Conservation (phyloP, 2,113 vertebrate genomes). For the Eolophus roseicapilla region DNA sequence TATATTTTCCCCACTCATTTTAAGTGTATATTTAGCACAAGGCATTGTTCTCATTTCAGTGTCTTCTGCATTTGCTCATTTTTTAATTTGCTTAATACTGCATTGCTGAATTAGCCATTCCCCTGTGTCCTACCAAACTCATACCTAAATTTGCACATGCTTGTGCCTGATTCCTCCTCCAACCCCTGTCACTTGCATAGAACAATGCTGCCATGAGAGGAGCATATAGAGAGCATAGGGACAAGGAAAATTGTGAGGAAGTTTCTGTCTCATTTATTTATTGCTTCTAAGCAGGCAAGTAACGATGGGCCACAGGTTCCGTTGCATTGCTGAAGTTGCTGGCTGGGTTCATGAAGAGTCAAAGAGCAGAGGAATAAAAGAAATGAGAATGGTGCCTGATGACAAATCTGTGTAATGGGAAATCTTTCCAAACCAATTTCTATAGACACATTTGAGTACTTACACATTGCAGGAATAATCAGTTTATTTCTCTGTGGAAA, state of each 20-base stretch:
- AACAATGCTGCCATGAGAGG: neutral
- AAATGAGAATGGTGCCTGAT: neutral
- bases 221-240: rapidly evolving
- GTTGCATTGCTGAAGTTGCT: neutral
- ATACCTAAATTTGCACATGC: neutral
- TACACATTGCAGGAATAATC: neutral
- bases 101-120: neutral
- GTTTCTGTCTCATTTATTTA: neutral
- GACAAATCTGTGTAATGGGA: neutral
- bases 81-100: neutral
- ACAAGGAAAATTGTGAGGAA: neutral
- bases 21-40: neutral
- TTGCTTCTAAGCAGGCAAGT: neutral
- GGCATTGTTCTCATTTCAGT: neutral
- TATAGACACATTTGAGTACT: neutral
- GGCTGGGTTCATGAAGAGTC: neutral
- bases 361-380: neutral
- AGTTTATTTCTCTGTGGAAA: neutral
- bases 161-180: neutral
- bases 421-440: neutral
- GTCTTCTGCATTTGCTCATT: neutral
- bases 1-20: neutral
- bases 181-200: neutral
- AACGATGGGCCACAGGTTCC: neutral
- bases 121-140: neutral